Evolutionary conservation across 2,113 vertebrate species (phyloP).

Genomic region (Stomatorhinus ivindoensis): DNA sequence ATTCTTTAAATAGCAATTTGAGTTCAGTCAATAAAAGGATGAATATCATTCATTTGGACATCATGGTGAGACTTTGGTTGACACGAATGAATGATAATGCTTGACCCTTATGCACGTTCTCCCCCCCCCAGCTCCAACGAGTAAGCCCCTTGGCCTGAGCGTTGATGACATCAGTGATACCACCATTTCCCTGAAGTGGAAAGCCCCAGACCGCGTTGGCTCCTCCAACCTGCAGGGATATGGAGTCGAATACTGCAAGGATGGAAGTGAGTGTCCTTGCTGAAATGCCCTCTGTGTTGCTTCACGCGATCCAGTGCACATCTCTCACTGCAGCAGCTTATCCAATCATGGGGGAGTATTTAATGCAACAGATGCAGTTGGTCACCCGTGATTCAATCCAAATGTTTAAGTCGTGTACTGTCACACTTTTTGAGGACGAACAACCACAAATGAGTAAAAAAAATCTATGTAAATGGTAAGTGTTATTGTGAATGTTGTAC

Average conservation of each 20-base stretch:
- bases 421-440: no score
- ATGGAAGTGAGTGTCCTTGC: slow-evolving; percentile 77
- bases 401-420: no score
- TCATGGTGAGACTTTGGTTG: neutral
- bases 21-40: neutral
- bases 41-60: neutral
- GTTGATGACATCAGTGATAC: slow-evolving; percentile 87
- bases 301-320: neutral
- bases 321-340: neutral
- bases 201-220: slow-evolving; percentile 77
- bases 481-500: no score
- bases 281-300: neutral
- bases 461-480: no score
- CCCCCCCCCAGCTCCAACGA: slow-evolving; percentile 70
- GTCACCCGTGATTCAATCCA: no score
- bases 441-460: no score
- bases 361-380: no score
- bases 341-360: no score
- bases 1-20: neutral
- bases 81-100: neutral
- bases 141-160: slow-evolving; percentile 76
- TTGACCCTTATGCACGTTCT: neutral
- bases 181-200: slow-evolving; percentile 86
- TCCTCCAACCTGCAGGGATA: slow-evolving; percentile 83
- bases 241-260: slow-evolving; percentile 84